phyloP scores from a whole-genome alignment of 2,113 vertebrate genomes.

The Brachypodius melanocephalos region DNA sequence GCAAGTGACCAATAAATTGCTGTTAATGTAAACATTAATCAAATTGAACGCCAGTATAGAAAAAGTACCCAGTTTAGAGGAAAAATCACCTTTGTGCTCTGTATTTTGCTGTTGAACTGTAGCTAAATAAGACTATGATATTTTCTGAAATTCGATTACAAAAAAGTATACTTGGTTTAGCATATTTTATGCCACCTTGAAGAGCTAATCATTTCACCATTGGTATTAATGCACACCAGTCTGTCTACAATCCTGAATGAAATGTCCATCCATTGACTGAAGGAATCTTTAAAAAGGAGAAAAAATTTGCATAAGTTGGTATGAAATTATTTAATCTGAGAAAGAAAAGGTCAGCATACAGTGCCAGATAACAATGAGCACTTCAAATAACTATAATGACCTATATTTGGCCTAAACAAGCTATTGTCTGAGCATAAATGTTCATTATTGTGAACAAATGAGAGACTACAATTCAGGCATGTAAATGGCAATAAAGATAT shows the following conservation, averaged over 20 bases:
- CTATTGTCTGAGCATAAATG: background rate
- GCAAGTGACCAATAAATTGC: slow-evolving; percentile 69
- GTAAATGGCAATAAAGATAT: background rate
- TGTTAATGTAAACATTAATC: slow-evolving; percentile 68
- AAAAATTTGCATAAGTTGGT: background rate
- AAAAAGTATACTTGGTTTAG: background rate
- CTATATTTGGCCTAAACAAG: slow-evolving; percentile 16
- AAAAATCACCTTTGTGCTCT: background rate
- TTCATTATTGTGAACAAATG: background rate
- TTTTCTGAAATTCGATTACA: slow-evolving; percentile 17
- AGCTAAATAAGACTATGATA: background rate
- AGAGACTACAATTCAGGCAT: background rate
- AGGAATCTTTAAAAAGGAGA: background rate
- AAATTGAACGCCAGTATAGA: slow-evolving; percentile 34
- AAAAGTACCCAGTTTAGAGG: background rate
- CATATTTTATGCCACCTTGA: background rate
- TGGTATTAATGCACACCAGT: background rate
- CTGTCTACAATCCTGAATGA: background rate
- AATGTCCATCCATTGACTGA: background rate
- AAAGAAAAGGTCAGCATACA: background rate
- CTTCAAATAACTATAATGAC: background rate
- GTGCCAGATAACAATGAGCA: background rate
- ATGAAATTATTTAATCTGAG: background rate
- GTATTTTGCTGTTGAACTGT: slow-evolving; percentile 30
- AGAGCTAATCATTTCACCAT: background rate